Evolutionary conservation across 1,140 invertebrate genomes (phyloP), one percentile per base, ranked within the genome.

Genomic region (Probaryconus sp.): DNA sequence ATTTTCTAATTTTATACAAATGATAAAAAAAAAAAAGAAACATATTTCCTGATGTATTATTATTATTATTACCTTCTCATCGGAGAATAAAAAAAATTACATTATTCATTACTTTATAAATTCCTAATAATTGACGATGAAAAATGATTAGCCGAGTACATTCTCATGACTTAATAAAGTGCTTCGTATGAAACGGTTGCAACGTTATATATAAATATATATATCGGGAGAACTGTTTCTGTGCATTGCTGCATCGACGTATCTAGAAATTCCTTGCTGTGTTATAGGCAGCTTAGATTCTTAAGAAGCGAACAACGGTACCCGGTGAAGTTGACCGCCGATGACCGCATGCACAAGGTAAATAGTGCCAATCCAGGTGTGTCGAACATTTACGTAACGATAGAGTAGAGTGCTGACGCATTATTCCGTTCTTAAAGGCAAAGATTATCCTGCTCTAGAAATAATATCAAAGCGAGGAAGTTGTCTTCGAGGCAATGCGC

Each of bases 311-410:
- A 17, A 47, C 83, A 84, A 84, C 81, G 83, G 81, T 84, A 82
- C 80, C 70, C 35, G 26, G 60, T 42, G 16, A n/a, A 63, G 64
- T 68, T 85, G 83, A 84, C 82, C 83, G 82, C 75, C 75, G 81
- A 77, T 83, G 77, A 81, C 81, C 81, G 82, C 68, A 45, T 70
- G 74, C 47, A 71, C 77, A 79, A 81, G 81, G 76, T 79, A 82
- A 83, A 82, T 78, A 82, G 64, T 75, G 51, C 51, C 65, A 58
- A 70, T 72, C 70, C 55, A 63, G 61, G 78, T 79, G 73, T 65
- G 65, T 70, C 65, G 37, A 24, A 53, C 38, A 74, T 81, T 83
- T 82, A 72, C 78, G 67, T 78, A 77, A 83, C 68, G n/a, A n/a
- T n/a, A n/a, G n/a, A n/a, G n/a, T 37, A 63, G 67, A 16, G 2